Evolutionary conservation across 2,797 vertebrate species (phyloP).

Genomic region (Novumbra hubbsi): DNA sequence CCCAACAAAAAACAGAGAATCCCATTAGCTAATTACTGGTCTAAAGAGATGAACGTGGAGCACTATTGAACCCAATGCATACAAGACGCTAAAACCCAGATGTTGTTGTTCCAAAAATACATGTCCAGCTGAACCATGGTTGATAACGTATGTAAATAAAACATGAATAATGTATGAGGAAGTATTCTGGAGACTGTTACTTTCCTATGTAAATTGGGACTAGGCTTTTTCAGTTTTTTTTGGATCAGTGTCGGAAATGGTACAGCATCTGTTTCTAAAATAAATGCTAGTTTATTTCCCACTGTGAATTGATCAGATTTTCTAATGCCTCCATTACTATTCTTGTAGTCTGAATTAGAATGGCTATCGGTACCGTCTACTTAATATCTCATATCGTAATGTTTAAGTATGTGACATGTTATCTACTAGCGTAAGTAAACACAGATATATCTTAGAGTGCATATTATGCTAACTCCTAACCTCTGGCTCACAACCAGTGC

Average conservation of each 20-base stretch:
- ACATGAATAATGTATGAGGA: neutral
- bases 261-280: too few species aligned
- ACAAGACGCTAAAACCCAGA: neutral
- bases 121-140: slow-evolving; percentile 29
- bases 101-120: slow-evolving; percentile 34
- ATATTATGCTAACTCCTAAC: too few species aligned
- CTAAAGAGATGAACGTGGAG: slow-evolving; percentile 33
- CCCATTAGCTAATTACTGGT: slow-evolving; percentile 52
- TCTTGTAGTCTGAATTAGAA: neutral
- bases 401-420: neutral
- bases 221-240: neutral
- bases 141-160: neutral
- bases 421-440: neutral
- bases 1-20: slow-evolving; percentile 42
- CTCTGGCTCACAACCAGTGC: slow-evolving; percentile 13
- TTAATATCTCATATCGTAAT: neutral
- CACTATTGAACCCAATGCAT: neutral
- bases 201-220: slow-evolving; percentile 1
- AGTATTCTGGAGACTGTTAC: neutral
- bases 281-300: neutral
- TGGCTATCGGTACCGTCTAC: neutral
- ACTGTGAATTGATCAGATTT: neutral
- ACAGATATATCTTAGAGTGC: too few species aligned
- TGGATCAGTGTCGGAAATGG: too few species aligned
- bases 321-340: neutral